Evolutionary conservation across 2,113 vertebrate species (phyloP), one percentile per base, ranked within the genome.

Genomic region (Eira barbara): DNA sequence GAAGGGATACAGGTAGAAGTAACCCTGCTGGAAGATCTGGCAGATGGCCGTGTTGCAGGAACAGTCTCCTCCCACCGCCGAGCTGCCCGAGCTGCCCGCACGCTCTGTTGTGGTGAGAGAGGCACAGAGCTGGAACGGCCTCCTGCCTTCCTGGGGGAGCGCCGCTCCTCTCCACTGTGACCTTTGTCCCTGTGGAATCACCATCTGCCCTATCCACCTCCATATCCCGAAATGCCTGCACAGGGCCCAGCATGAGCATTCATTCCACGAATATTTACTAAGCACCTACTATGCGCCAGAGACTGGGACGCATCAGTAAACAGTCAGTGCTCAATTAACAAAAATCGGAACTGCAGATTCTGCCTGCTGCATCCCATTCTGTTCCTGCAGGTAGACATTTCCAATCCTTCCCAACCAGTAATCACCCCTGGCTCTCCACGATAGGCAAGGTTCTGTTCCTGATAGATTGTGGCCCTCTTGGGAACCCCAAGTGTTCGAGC

Each of bases 1-100:
- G 97, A 99, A 99, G 45, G 99, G 99, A 47, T 99, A 99, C 59
- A 99, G 97, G 98, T 99, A 99, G 96, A 99, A 99, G 80, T 98
- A 99, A n/a, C 99, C 99, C 0, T 99, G 98, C 97, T 99, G 98
- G 96, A 99, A 99, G 98, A 99, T 97, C 92, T 98, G 95, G 92
- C 99, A 99, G 55, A 98, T 31, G 0, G 98, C 96, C 12, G 99
- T 99, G 87, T 97, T 98, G 97, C 99, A 99, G 1, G 98, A 78
- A 85, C 99, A 99, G 0, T 97, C 97, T 2, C 59, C 65, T 17
- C 45, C 31, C n/a, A 86, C 29, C n/a, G n/a, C n/a, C n/a, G n/a
- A n/a, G n/a, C n/a, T n/a, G n/a, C n/a, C n/a, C 15, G 94, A 0
- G 94, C 99, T 99, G 96, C 76, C 74, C 0, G 6, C 27, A 0